Conservation (phyloP, 2,888 invertebrate species). For the Thymelicus sylvestris region DNA sequence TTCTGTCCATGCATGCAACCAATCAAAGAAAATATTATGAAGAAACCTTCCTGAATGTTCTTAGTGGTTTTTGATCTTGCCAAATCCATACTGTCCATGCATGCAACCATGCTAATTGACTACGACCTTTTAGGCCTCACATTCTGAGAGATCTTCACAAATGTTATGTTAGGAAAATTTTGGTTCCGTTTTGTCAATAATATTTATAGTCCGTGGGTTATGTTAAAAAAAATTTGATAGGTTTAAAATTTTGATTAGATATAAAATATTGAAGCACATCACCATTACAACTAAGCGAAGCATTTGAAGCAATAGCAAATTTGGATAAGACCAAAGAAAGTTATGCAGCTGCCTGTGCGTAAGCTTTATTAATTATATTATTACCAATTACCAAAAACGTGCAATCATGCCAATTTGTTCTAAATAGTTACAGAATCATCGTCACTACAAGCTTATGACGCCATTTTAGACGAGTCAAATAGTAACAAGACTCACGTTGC, state of each 20-base stretch:
- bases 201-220: too few species aligned
- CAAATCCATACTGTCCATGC: too few species aligned
- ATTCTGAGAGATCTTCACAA: too few species aligned
- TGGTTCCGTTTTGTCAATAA: too few species aligned
- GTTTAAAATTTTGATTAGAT: not conserved
- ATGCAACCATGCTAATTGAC: too few species aligned
- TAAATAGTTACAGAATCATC: slow-evolving; percentile 50
- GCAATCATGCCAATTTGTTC: slow-evolving; percentile 36
- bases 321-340: not conserved
- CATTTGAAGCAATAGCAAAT: slow-evolving; percentile 3
- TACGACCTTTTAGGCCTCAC: too few species aligned
- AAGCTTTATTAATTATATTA: slow-evolving; percentile 1
- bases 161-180: too few species aligned
- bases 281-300: not conserved
- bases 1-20: too few species aligned
- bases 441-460: slow-evolving; percentile 59
- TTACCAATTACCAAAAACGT: not conserved
- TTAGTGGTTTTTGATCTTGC: too few species aligned
- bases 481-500: slow-evolving; percentile 75
- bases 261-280: not conserved
- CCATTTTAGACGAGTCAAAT: slow-evolving; percentile 52
- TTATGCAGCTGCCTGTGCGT: not conserved
- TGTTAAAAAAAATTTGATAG: too few species aligned
- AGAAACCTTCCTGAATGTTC: too few species aligned
- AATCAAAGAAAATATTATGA: too few species aligned